Conservation (phyloP, 1,140 invertebrate genomes). For the Drosophila ironensis region DNA sequence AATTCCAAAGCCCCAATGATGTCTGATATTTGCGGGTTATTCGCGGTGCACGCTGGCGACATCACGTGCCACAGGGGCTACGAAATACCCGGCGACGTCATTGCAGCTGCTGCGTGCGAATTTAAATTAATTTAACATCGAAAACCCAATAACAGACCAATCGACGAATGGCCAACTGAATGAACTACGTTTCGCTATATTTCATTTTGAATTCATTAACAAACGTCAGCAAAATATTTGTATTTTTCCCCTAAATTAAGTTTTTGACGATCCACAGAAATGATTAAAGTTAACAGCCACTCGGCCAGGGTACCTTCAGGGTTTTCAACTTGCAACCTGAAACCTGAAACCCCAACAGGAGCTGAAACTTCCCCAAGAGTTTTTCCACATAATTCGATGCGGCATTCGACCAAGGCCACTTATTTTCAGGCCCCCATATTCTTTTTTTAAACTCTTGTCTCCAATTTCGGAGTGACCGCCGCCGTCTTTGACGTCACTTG, state of each 20-base stretch:
- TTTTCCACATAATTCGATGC: constrained; percentile 25
- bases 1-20: constrained; percentile 11
- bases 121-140: constrained; percentile 60
- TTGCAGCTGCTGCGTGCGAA: constrained; percentile 54
- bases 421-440: constrained; percentile 67
- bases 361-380: constrained; percentile 6
- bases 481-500: constrained; percentile 67
- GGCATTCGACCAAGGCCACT: constrained; percentile 50
- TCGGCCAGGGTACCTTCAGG: no score
- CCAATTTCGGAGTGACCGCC: constrained; percentile 21
- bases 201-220: constrained; percentile 10
- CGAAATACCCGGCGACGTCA: constrained; percentile 54
- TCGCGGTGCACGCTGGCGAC: constrained; percentile 37
- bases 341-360: no score
- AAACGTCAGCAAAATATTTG: constrained; percentile 19
- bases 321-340: background rate
- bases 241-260: constrained; percentile 18
- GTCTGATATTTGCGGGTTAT: constrained; percentile 10
- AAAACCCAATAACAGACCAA: constrained; percentile 41
- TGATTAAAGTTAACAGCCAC: background rate
- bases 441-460: constrained; percentile 64
- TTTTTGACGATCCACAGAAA: constrained; percentile 6
- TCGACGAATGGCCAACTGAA: constrained; percentile 47
- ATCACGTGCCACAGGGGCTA: constrained; percentile 48
- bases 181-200: constrained; percentile 27